Evolutionary conservation across 2,113 vertebrate species (phyloP).

Genomic region (Nestor notabilis): DNA sequence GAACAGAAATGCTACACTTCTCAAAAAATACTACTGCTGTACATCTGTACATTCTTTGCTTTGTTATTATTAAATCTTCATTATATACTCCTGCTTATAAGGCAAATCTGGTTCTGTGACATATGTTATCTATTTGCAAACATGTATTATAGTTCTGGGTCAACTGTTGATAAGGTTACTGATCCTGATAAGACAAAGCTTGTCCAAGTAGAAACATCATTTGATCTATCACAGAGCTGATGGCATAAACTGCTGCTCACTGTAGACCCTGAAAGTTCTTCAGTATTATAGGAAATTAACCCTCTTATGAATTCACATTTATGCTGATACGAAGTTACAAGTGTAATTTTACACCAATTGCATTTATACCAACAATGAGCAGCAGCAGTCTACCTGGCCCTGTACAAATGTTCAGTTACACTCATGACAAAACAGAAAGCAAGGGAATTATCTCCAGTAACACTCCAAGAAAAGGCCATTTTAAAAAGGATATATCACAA

Average conservation of each 20-base stretch:
- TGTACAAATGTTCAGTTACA: neutral
- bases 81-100: slow-evolving; percentile 70
- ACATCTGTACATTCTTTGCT: slow-evolving; percentile 32
- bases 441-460: neutral
- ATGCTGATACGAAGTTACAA: slow-evolving; percentile 26
- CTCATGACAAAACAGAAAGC: neutral
- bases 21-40: slow-evolving; percentile 1
- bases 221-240: slow-evolving; percentile 82
- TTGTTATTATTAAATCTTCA: slow-evolving; percentile 72
- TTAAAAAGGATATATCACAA: neutral
- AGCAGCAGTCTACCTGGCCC: neutral
- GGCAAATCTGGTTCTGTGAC: slow-evolving; percentile 78
- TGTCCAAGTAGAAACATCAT: slow-evolving; percentile 88
- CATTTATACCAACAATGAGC: neutral
- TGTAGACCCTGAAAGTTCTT: slow-evolving; percentile 30
- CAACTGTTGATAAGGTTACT: slow-evolving; percentile 95
- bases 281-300: slow-evolving; percentile 2
- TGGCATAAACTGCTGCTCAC: slow-evolving; percentile 78
- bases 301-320: neutral
- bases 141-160: slow-evolving; percentile 86
- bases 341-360: slow-evolving; percentile 27
- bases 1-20: slow-evolving; percentile 5
- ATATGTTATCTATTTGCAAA: slow-evolving; percentile 85
- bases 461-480: neutral
- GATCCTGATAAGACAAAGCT: slow-evolving; percentile 90